Percentiles rank a stretch among this genome's conserved stretches.
phyloP scores from a whole-genome alignment of 2,113 vertebrate species.

The Uropsilus gracilis region DNA sequence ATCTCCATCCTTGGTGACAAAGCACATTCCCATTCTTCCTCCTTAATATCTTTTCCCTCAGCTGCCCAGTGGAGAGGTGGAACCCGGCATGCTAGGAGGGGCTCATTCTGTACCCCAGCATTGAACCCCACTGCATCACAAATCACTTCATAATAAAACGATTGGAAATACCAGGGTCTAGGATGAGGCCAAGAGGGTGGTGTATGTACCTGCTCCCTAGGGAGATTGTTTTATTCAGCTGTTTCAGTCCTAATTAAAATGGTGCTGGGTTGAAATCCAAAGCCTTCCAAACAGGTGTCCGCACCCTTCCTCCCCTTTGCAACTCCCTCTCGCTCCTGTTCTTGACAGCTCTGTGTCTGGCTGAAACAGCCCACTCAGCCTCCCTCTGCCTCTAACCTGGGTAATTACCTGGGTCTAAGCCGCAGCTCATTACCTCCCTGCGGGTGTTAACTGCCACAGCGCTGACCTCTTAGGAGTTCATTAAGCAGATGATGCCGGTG shows the following conservation, averaged over 20 bases:
- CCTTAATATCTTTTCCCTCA: background rate
- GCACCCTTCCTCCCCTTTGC: background rate
- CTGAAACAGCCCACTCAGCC: background rate
- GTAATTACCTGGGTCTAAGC: background rate
- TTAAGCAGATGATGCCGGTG: constrained; percentile 38
- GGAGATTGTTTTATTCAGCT: background rate
- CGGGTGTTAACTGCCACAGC: background rate
- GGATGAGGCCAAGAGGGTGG: background rate
- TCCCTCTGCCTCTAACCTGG: background rate
- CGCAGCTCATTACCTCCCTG: background rate
- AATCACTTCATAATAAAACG: background rate
- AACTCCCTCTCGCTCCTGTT: fast-evolving
- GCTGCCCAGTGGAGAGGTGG: background rate
- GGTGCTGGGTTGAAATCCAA: background rate
- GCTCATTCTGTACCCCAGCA: background rate
- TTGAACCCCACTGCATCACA: background rate
- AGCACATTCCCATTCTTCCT: fast-evolving
- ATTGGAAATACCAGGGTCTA: background rate
- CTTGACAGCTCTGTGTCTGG: background rate
- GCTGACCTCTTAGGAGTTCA: constrained; percentile 48
- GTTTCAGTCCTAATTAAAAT: constrained; percentile 9
- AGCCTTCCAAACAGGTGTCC: background rate
- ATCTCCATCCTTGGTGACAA: no score
- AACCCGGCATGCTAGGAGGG: background rate
- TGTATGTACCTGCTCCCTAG: fast-evolving